Evolutionary conservation across 2,797 vertebrate species (phyloP), one percentile per base, ranked within the genome.

Genomic region (Mormyrops boulengeri): DNA sequence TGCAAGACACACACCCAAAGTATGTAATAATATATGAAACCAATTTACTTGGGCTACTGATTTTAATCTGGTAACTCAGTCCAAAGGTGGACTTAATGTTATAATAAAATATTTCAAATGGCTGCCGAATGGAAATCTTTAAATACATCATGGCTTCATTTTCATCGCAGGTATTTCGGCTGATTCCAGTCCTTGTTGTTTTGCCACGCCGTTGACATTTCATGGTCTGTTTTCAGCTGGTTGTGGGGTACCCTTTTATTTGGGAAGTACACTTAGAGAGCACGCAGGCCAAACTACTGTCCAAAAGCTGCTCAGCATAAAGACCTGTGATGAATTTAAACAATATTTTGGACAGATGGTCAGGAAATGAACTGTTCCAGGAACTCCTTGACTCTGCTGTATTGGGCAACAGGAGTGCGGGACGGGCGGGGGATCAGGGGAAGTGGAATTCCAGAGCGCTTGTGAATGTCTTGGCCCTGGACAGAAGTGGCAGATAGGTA

Each of bases 271-370:
- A 2, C 52, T 34, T 7, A 11, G 22, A 2, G 50, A 87, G 52
- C 47, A 53, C 3, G 11, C 12, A 1, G 47, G n/a, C 85, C 50
- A 87, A 60, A 87, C 50, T 87, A 14, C 85, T 87, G 50, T 87
- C 85, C 52, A 57, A 87, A 55, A 50, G 14, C 52, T 38, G 50
- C 30, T 34, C 85, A 2, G 85, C 50, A 12, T 87, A 34, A 30
- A 52, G 85, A 87, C 85, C 85, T 87, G 85, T 34, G 26, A 87
- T 87, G 85, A 87, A 87, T 52, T 87, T 55, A 55, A 87, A 87
- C 85, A 87, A 87, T 55, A 49, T 87, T 87, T 57, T 87, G 85
- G 50, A 87, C 85, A 55, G 85, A 55, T 87, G 85, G 85, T 55
- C 85, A 87, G 85, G 85, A 87, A 87, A 87, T n/a, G 52, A 34